phyloP scores from a whole-genome alignment of 2,797 vertebrate species.

The Diglossa cyanea region DNA sequence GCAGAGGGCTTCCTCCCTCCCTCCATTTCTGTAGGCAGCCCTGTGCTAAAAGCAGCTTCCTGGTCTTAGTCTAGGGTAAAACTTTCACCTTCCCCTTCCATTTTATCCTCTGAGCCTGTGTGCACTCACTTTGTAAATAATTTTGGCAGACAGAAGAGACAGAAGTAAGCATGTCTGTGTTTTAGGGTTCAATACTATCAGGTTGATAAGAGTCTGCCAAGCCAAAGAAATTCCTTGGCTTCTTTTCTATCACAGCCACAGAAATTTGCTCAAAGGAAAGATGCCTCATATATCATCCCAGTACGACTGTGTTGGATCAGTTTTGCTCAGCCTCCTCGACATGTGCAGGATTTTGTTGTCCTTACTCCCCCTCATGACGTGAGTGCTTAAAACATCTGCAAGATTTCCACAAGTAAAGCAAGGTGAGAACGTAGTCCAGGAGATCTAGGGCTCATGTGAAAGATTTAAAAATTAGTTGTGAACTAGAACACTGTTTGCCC shows the following conservation, averaged over 20 bases:
- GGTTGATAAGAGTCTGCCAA: not conserved
- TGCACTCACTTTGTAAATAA: not conserved
- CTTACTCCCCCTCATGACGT: fast-evolving
- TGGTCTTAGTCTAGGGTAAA: not conserved
- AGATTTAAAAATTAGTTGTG: not conserved
- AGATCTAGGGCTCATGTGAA: not conserved
- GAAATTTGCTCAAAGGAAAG: not conserved
- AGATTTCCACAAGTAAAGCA: not conserved
- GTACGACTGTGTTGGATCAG: not conserved
- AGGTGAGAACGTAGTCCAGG: not conserved
- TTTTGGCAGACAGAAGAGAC: not conserved
- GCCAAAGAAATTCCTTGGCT: not conserved
- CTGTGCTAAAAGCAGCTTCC: not conserved
- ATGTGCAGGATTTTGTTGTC: not conserved
- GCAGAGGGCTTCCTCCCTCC: not conserved
- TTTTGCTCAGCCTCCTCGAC: not conserved
- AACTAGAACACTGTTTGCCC: not conserved
- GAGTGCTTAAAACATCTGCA: not conserved
- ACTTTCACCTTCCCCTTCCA: not conserved
- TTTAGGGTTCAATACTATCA: not conserved
- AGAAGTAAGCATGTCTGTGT: not conserved
- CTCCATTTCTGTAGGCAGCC: not conserved
- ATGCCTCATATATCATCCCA: not conserved
- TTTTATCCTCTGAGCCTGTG: not conserved
- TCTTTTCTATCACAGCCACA: not conserved